Base-by-base conservation (phyloP, 1,140 invertebrate species). In the Leptoteleia sp. region DNA sequence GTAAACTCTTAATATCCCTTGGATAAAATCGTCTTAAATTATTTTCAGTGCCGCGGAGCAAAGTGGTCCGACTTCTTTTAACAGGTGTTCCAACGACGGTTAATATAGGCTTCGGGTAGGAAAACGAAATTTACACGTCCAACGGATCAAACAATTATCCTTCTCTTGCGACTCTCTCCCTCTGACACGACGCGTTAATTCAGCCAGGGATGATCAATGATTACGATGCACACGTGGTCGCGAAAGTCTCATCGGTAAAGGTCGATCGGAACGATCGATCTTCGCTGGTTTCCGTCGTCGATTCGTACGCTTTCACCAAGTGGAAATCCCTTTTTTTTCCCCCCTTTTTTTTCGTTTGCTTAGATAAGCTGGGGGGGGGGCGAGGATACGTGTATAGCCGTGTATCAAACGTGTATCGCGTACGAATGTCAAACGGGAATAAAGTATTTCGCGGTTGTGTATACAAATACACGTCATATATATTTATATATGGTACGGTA, bases 51-150 rank as follows among this genome's bases (percentile, higher is more conserved):
- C 17, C 35, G 27, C 40, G 17, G 37, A 31, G 17, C 22, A 50
- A 37, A 45, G 15, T 52, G 45, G 40, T 43, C 35, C 48, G 9
- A 42, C 27, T 35, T 40, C 12, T 59, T 22, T 59, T 59, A 59
- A 70, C 65, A 70, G 37, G 65, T 70, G 65, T 59, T 43, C 29
- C 61, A 61, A 61, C 47, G 22, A 15, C 27, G 27, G n/a, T n/a
- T n/a, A n/a, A n/a, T 42, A 17, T 40, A 40, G 25, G 38, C 37
- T 52, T 52, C 25, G n/a, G n/a, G n/a, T n/a, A n/a, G 8, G 1
- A 13, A 19, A 42, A 31, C 17, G 3, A 37, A 64, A 50, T 35
- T n/a, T n/a, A n/a, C n/a, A n/a, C n/a, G n/a, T n/a, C n/a, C n/a
- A n/a, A n/a, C n/a, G n/a, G n/a, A n/a, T n/a, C n/a, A n/a, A n/a